Conservation (phyloP, 2,888 invertebrate species). For the Panzeria rudis region DNA sequence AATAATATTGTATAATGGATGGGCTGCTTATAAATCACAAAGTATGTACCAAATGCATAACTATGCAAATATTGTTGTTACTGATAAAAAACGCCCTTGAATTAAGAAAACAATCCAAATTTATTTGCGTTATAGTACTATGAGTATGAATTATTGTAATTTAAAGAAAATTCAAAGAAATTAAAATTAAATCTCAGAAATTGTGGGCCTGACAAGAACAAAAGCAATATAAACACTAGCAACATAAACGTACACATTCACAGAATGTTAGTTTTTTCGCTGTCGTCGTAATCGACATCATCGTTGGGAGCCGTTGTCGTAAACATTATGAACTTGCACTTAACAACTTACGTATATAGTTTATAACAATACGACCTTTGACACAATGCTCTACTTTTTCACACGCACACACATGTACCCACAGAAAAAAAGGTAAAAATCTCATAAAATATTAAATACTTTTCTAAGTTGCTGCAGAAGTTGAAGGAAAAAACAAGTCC, state of each 20-base stretch:
- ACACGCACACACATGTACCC: not conserved
- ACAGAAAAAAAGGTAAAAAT: constrained; percentile 11
- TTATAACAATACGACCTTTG: constrained; percentile 68
- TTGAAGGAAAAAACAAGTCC: not conserved
- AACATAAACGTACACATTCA: not conserved
- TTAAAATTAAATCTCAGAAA: constrained; percentile 12
- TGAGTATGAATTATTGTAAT: constrained; percentile 7
- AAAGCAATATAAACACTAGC: constrained; percentile 13
- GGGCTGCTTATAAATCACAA: no score
- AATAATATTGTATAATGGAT: no score
- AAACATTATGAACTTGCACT: constrained; percentile 65
- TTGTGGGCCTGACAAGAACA: constrained; percentile 50
- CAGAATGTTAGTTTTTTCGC: not conserved
- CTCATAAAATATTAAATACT: constrained; percentile 15
- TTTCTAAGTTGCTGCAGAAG: constrained; percentile 12
- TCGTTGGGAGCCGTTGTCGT: constrained; percentile 20
- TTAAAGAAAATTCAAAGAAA: constrained; percentile 25
- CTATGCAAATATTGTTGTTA: not conserved
- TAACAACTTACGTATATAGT: constrained; percentile 40
- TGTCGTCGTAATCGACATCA: constrained; percentile 14
- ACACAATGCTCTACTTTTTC: constrained; percentile 71
- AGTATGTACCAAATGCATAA: not conserved
- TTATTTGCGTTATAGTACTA: not conserved
- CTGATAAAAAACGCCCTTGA: constrained; percentile 2
- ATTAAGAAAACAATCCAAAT: not conserved